Base-by-base conservation (phyloP, 2,797 vertebrate genomes). In the Hozukius guyotensis region DNA sequence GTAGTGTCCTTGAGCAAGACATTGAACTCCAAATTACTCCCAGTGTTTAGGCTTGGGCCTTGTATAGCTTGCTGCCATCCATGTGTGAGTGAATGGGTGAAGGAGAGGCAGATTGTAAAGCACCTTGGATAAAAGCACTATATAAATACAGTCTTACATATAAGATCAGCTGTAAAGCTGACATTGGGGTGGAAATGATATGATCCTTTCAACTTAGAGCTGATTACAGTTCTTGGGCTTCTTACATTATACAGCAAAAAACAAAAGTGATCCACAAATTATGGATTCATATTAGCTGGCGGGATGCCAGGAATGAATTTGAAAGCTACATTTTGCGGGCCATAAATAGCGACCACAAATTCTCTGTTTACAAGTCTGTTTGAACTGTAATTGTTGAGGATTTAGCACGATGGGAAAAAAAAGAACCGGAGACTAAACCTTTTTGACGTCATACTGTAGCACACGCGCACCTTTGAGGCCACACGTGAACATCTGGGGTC, bases 201-300 rank as follows among this genome's bases (percentile, higher is more conserved):
- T 27, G 36, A 59, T 71, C 14, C 11, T 46, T 31, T 80, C 57
- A 12, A 56, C 27, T 72, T 32, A n/a, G 18, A 61, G 18, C 31
- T 66, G 61, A 74, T 65, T 70, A 52, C n/a, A 78, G 29, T 29
- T 63, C 8, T 55, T 32, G n/a, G 1, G 55, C 71, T 76, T 67
- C 5, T 60, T 69, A 60, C 42, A 63, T 75, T 80, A 67, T 11
- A 66, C 22, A 42, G 60, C 12, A 69, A 64, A 79, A 73, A 67
- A 52, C 34, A 64, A 62, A 80, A 52, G 34, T 77, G 36, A 83
- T 68, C 56, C n/a, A 32, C 46, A 69, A 62, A 77, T 66, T 63
- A 77, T 42, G 12, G 53, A 66, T 81, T 78, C 60, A 66, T 77
- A 72, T 79, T 42, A 68, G 29, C 38, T 76, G 59, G 68, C 10